These are phyloP conservation scores for Timema cristinae DNA, from an alignment of 2,888 invertebrate species.

Conservation along the genomic window DNA sequence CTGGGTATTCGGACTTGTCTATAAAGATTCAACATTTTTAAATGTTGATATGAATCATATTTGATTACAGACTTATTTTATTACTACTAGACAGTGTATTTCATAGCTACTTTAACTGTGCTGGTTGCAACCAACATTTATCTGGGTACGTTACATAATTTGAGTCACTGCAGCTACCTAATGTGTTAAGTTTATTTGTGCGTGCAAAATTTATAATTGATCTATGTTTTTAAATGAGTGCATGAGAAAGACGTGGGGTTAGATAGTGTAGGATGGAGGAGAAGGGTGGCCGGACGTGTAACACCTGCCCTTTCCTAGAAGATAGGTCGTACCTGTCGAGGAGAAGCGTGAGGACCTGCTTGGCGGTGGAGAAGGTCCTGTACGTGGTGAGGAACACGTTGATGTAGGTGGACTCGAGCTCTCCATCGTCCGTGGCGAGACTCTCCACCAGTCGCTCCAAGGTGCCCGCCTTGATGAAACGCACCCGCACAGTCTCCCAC, in stretches of 20 bases:
- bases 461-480: conserved; percentile 94
- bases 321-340: conserved; percentile 51
- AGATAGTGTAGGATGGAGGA: neutral
- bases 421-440: conserved; percentile 89
- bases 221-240: too few species aligned
- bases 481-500: conserved; percentile 97
- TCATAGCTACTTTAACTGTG: too few species aligned
- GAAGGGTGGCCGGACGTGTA: neutral
- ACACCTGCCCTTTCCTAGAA: neutral
- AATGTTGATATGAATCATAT: too few species aligned
- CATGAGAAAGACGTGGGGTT: neutral
- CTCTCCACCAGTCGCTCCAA: conserved; percentile 91
- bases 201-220: too few species aligned
- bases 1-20: too few species aligned
- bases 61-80: too few species aligned
- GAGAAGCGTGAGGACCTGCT: conserved; percentile 77
- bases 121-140: too few species aligned
- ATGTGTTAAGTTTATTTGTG: too few species aligned
- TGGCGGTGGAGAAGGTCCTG: conserved; percentile 83
- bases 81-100: too few species aligned
- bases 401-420: conserved; percentile 95
- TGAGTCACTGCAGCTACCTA: too few species aligned
- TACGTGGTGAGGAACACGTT: conserved; percentile 96
- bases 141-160: too few species aligned
- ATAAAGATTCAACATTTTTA: too few species aligned